Percentiles rank a stretch among this genome's conserved stretches.
Conservation (phyloP, 1,140 invertebrate genomes). For the Achroia grisella region DNA sequence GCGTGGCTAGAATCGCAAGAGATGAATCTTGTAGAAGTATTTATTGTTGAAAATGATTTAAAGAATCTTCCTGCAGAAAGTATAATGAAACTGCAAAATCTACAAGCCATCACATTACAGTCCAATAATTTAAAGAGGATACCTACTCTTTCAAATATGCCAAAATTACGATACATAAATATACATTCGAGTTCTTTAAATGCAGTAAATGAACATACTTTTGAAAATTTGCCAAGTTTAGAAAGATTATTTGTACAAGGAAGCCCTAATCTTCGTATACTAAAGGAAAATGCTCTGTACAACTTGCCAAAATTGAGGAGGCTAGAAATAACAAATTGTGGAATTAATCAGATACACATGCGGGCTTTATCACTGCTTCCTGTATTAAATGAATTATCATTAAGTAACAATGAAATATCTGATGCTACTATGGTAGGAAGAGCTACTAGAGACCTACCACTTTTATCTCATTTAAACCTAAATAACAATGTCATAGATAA, state of each 20-base stretch:
- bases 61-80: slow-evolving; percentile 85
- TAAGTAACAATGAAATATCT: slow-evolving; percentile 81
- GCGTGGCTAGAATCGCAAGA: slow-evolving; percentile 87
- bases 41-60: slow-evolving; percentile 87
- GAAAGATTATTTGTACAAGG: slow-evolving; percentile 85
- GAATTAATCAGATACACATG: slow-evolving; percentile 85
- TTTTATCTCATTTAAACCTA: slow-evolving; percentile 79
- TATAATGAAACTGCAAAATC: slow-evolving; percentile 80
- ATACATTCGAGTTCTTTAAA: slow-evolving; percentile 81
- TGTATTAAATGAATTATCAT: slow-evolving; percentile 80
- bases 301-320: slow-evolving; percentile 82
- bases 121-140: slow-evolving; percentile 82
- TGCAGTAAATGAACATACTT: slow-evolving; percentile 81
- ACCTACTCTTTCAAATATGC: slow-evolving; percentile 79
- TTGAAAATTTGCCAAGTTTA: slow-evolving; percentile 81
- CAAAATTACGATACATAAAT: slow-evolving; percentile 78
- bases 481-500: slow-evolving; percentile 82
- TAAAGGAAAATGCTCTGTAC: slow-evolving; percentile 84
- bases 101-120: slow-evolving; percentile 88
- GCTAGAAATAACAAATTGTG: slow-evolving; percentile 86
- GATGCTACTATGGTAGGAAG: slow-evolving; percentile 87
- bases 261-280: slow-evolving; percentile 76
- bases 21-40: slow-evolving; percentile 84
- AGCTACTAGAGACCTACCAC: slow-evolving; percentile 82
- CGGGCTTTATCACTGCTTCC: slow-evolving; percentile 82